Conservation (phyloP, 2,888 invertebrate genomes). For the Hybos culiciformis region DNA sequence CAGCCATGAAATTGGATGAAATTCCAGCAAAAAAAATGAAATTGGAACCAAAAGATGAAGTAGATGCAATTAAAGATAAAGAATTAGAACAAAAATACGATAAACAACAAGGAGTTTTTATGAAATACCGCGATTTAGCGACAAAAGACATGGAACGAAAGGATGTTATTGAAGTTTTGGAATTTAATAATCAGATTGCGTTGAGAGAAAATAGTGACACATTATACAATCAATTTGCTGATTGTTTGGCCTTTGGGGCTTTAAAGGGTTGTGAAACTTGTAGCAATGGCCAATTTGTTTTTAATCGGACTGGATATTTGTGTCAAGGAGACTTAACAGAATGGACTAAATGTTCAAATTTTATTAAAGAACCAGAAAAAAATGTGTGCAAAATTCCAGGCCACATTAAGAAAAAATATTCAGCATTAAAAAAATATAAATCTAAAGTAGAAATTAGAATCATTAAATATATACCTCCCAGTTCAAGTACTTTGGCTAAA, state of each 20-base stretch:
- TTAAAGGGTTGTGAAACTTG: conserved; percentile 68
- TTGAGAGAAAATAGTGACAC: conserved; percentile 48
- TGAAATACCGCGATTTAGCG: conserved; percentile 50
- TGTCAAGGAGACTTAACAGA: conserved; percentile 62
- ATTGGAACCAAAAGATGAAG: conserved; percentile 43
- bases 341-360: conserved; percentile 76
- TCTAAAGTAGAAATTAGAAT: conserved; percentile 43
- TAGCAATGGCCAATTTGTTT: conserved; percentile 53
- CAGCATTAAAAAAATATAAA: conserved; percentile 48
- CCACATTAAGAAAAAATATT: conserved; percentile 40
- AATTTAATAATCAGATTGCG: conserved; percentile 56
- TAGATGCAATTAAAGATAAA: conserved; percentile 38
- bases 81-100: conserved; percentile 46
- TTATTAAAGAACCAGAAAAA: conserved; percentile 59
- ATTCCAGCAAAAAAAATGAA: conserved; percentile 57
- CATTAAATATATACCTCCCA: conserved; percentile 41
- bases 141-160: conserved; percentile 43
- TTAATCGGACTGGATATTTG: conserved; percentile 62
- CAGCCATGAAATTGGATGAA: conserved; percentile 40
- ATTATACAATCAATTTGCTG: conserved; percentile 56
- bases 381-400: conserved; percentile 53
- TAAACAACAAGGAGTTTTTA: conserved; percentile 37
- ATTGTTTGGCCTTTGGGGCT: conserved; percentile 80
- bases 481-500: conserved; percentile 25
- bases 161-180: conserved; percentile 50